Percentiles rank a stretch among this genome's conserved stretches.
phyloP scores from a whole-genome alignment of 2,113 vertebrate genomes.

The Halcyon senegalensis region DNA sequence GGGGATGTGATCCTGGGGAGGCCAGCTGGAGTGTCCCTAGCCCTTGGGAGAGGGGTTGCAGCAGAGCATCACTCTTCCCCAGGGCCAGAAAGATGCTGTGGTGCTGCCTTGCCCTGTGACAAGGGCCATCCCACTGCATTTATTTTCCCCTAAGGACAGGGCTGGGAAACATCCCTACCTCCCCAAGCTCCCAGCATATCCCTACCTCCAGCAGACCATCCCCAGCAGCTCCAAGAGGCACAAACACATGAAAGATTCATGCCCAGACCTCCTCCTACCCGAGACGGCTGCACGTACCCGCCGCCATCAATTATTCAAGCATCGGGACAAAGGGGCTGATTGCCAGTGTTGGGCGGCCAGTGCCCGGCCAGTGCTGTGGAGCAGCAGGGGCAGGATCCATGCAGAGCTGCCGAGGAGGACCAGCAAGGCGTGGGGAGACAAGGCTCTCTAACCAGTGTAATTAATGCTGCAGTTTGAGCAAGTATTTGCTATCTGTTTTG shows the following conservation, averaged over 20 bases:
- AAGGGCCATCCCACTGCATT: not conserved
- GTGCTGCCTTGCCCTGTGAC: fast-evolving
- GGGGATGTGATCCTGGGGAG: not conserved
- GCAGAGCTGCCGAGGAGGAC: not conserved
- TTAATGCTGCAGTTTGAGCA: not conserved
- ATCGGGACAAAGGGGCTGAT: not conserved
- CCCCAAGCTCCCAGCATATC: not conserved
- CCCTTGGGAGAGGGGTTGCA: not conserved
- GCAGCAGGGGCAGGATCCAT: not conserved
- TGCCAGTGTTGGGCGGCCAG: fast-evolving
- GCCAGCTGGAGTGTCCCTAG: not conserved
- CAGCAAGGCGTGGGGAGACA: not conserved
- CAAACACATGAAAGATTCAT: constrained; percentile 7
- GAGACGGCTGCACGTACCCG: not conserved
- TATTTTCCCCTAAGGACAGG: not conserved
- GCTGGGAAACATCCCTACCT: not conserved
- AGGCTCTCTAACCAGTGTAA: not conserved
- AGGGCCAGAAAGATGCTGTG: not conserved
- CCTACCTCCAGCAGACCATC: not conserved
- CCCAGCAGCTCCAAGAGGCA: not conserved
- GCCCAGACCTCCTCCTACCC: not conserved
- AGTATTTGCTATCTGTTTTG: not conserved
- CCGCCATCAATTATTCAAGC: not conserved
- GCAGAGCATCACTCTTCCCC: not conserved
- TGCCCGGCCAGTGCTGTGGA: not conserved